phyloP scores from a whole-genome alignment of 2,797 vertebrate genomes.

The Alosa sapidissima region DNA sequence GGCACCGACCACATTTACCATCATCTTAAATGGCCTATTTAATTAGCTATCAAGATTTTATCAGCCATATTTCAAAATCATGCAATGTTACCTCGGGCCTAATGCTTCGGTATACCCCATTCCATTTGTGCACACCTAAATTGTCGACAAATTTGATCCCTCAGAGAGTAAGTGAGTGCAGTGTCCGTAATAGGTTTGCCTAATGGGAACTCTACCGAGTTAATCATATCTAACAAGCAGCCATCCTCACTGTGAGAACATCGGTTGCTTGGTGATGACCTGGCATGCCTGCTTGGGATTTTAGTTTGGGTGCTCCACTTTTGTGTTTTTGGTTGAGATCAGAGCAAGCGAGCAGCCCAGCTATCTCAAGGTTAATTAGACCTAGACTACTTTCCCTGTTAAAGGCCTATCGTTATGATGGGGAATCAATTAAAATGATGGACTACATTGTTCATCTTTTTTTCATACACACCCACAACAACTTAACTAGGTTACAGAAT shows the following conservation, averaged over 20 bases:
- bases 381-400: neutral
- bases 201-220: neutral
- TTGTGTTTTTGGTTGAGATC: neutral
- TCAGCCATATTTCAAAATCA: constrained; percentile 12
- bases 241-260: neutral
- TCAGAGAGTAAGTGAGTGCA: neutral
- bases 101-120: neutral
- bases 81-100: neutral
- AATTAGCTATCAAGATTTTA: constrained; percentile 20
- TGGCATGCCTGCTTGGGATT: neutral
- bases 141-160: constrained; percentile 11
- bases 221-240: constrained; percentile 19
- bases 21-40: constrained; percentile 1
- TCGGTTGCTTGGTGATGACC: neutral
- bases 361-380: neutral
- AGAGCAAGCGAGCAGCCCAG: neutral
- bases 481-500: too few species aligned
- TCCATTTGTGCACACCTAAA: neutral
- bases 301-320: neutral
- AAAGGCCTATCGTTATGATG: neutral
- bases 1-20: constrained; percentile 6
- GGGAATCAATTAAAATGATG: too few species aligned
- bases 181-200: neutral
- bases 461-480: too few species aligned
- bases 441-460: too few species aligned